Evolutionary conservation across 2,888 invertebrate genomes (phyloP).

Genomic region (Ischnura elegans): DNA sequence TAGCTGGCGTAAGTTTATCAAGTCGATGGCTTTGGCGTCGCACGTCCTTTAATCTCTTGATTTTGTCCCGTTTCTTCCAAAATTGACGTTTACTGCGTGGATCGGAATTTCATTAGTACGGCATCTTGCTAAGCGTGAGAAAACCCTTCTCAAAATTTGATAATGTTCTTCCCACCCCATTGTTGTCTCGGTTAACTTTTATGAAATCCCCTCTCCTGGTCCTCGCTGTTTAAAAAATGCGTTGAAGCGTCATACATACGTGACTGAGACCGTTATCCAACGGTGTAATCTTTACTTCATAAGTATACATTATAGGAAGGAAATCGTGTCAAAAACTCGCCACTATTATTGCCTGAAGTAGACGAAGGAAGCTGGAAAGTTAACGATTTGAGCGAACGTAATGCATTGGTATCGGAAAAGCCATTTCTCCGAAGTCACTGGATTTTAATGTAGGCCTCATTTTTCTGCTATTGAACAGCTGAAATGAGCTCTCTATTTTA

Average conservation of each 20-base stretch:
- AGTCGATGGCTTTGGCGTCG: background rate
- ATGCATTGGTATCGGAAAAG: no score
- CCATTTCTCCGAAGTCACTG: no score
- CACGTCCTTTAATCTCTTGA: background rate
- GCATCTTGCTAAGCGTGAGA: background rate
- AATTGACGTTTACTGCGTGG: background rate
- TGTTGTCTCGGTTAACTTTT: background rate
- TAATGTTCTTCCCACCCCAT: background rate
- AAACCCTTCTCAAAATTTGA: background rate
- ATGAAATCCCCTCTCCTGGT: background rate
- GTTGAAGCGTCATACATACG: background rate
- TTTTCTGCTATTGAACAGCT: no score
- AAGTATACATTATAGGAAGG: no score
- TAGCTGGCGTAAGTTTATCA: background rate
- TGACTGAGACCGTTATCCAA: no score
- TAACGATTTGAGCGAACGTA: no score
- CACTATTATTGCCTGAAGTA: no score
- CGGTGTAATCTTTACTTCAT: no score
- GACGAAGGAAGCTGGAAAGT: no score
- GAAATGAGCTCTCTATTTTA: no score
- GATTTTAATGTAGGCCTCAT: no score
- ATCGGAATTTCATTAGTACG: conserved; percentile 4
- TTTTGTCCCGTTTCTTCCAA: background rate
- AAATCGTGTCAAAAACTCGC: no score
- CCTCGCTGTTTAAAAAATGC: background rate